Percentiles rank a stretch among this genome's conserved stretches.
phyloP scores from a whole-genome alignment of 2,113 vertebrate species.

The Puntigrus tetrazona region DNA sequence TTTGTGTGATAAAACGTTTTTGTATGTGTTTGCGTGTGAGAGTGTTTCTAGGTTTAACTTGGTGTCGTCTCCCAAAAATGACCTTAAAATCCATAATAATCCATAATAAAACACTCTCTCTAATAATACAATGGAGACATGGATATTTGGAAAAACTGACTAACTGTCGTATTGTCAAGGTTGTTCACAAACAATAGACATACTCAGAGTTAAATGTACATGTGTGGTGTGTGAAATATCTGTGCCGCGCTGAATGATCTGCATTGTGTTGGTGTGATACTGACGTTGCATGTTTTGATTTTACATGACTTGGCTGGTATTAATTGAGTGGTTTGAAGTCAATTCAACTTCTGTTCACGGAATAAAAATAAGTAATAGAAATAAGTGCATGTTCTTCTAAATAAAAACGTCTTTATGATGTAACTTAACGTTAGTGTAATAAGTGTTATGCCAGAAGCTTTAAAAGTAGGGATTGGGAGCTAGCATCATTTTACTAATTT shows the following conservation, averaged over 20 bases:
- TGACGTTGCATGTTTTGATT: slow-evolving; percentile 68
- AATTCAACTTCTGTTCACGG: slow-evolving; percentile 4
- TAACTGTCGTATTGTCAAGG: background rate
- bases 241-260: slow-evolving; percentile 39
- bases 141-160: background rate
- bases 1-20: background rate
- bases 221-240: slow-evolving; percentile 13
- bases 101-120: background rate
- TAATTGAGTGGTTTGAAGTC: slow-evolving; percentile 49
- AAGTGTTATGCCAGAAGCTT: background rate
- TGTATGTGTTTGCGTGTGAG: background rate
- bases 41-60: background rate
- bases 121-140: background rate
- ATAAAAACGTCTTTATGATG: background rate
- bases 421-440: background rate
- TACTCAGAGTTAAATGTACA: slow-evolving; percentile 18
- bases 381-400: background rate
- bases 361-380: background rate
- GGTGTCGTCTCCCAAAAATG: background rate
- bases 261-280: slow-evolving; percentile 56
- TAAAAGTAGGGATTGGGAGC: background rate
- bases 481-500: background rate
- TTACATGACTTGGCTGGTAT: too few relatives aligned
- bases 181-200: background rate
- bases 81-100: background rate